phyloP scores from a whole-genome alignment of 2,113 vertebrate genomes.

The Delphinus delphis region DNA sequence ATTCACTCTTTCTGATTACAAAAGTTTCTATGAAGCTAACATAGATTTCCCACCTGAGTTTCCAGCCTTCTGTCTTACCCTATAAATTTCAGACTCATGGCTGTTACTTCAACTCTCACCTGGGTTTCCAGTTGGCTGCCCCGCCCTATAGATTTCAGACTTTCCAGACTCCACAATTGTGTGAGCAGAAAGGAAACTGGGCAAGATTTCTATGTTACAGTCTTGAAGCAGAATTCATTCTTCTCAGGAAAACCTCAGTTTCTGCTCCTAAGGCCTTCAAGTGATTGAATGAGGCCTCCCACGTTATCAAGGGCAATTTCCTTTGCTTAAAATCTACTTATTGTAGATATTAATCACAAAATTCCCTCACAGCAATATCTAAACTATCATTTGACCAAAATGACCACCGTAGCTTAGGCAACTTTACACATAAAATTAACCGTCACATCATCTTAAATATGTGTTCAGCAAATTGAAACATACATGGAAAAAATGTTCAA shows the following conservation, averaged over 20 bases:
- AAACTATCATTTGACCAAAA: neutral
- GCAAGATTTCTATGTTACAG: neutral
- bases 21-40: neutral
- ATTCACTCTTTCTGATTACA: neutral
- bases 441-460: neutral
- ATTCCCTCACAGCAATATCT: neutral
- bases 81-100: neutral
- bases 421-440: neutral
- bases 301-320: neutral
- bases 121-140: neutral
- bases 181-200: neutral
- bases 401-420: neutral
- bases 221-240: neutral
- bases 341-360: neutral
- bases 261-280: neutral
- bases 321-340: neutral
- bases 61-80: neutral
- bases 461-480: neutral
- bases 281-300: neutral
- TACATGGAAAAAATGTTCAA: neutral
- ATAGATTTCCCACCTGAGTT: neutral
- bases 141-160: neutral
- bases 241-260: neutral
- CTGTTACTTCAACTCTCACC: neutral
- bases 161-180: neutral